Conservation (phyloP, 2,888 invertebrate genomes). For the Xanthorhoe designata region DNA sequence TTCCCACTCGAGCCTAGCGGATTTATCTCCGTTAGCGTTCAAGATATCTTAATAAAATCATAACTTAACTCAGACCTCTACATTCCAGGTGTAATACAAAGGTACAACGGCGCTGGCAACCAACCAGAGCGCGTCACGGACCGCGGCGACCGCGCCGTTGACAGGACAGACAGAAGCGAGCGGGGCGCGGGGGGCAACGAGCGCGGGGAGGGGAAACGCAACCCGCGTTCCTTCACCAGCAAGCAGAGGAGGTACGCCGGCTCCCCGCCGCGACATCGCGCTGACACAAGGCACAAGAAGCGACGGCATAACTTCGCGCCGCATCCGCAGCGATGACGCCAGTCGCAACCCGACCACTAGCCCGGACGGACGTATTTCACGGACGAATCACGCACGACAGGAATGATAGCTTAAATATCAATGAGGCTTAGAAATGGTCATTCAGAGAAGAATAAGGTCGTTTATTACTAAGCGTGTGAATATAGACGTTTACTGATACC, state of each 20-base stretch:
- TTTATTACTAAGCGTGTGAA: no score
- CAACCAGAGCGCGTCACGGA: slow-evolving; percentile 12
- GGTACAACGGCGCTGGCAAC: slow-evolving; percentile 54
- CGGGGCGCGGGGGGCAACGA: slow-evolving; percentile 44
- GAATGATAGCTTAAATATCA: neutral
- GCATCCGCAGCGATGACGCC: slow-evolving; percentile 62
- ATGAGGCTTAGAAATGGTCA: no score
- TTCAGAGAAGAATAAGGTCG: no score
- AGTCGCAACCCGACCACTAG: slow-evolving; percentile 17
- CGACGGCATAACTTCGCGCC: slow-evolving; percentile 56
- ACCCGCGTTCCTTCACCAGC: slow-evolving; percentile 53
- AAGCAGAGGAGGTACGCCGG: slow-evolving; percentile 63
- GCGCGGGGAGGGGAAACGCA: slow-evolving; percentile 38
- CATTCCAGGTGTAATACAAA: slow-evolving; percentile 71
- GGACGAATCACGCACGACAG: neutral
- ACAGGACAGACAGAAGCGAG: slow-evolving; percentile 31
- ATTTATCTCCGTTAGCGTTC: no score
- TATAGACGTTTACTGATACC: no score
- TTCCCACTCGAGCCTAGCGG: no score
- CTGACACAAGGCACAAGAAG: slow-evolving; percentile 57
- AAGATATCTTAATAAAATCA: no score
- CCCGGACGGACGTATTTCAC: neutral
- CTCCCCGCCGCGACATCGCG: slow-evolving; percentile 42
- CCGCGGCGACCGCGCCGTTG: neutral
- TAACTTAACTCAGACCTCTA: no score